A percentile compares a stretch with the other conserved stretches of the same genome.
Evolutionary conservation across 2,888 invertebrate genomes (phyloP).

Genomic region (Drosophila hamatofila): DNA sequence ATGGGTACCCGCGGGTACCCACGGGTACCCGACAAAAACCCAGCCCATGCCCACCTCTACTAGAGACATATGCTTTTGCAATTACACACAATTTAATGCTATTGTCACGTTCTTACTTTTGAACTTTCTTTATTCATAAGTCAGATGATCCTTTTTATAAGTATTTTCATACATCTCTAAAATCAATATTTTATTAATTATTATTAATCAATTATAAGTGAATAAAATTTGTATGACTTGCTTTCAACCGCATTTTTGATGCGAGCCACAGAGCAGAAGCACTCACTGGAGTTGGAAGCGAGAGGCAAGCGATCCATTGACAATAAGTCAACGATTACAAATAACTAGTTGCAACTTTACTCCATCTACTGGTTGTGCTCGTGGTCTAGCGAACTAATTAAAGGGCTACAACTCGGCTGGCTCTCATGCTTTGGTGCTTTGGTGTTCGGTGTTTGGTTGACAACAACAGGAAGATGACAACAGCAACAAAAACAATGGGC

Average conservation of each 20-base stretch:
- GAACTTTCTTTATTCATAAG: too few species aligned
- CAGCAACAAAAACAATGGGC: slow-evolving; percentile 32
- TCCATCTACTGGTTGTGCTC: slow-evolving; percentile 25
- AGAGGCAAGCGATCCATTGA: slow-evolving; percentile 31
- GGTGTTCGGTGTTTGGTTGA: slow-evolving; percentile 64
- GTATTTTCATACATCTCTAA: too few species aligned
- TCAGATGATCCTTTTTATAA: too few species aligned
- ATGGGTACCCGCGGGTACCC: too few species aligned
- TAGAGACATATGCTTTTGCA: too few species aligned
- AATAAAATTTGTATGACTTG: neutral
- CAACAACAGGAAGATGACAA: slow-evolving; percentile 42
- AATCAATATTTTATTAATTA: too few species aligned
- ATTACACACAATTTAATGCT: too few species aligned
- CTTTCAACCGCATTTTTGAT: neutral
- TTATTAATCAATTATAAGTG: too few species aligned
- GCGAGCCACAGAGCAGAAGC: neutral
- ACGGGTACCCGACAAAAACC: too few species aligned
- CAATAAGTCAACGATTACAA: slow-evolving; percentile 68
- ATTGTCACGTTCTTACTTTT: too few species aligned
- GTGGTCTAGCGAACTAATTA: slow-evolving; percentile 69
- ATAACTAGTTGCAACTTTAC: slow-evolving; percentile 58
- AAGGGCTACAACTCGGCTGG: slow-evolving; percentile 67
- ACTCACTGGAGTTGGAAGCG: neutral
- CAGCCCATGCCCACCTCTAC: too few species aligned
- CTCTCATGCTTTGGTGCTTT: slow-evolving; percentile 52